Evolutionary conservation across 2,888 invertebrate genomes (phyloP).

Genomic region (Conomelus anceps): DNA sequence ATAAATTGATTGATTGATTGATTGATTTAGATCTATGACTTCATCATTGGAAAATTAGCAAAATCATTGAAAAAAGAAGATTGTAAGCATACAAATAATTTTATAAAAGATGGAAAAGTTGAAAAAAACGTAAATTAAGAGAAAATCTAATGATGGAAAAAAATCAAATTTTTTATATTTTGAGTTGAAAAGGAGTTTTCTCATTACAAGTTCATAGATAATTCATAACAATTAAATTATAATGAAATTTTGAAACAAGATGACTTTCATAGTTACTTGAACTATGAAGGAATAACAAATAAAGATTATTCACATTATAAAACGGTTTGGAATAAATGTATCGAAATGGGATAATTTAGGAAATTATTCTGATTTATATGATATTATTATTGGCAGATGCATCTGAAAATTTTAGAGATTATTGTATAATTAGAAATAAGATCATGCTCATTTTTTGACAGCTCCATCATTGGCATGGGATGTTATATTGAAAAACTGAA

Average conservation of each 20-base stretch:
- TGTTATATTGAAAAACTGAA: slow-evolving; percentile 33
- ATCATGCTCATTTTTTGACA: slow-evolving; percentile 25
- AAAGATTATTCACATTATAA: background rate
- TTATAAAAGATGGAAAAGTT: background rate
- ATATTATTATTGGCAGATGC: background rate
- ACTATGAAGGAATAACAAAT: background rate
- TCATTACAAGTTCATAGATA: slow-evolving; percentile 5
- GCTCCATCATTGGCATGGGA: slow-evolving; percentile 37
- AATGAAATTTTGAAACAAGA: background rate
- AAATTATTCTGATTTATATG: too few species aligned
- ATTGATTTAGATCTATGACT: background rate
- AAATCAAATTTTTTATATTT: slow-evolving; percentile 27
- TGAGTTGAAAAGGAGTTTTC: slow-evolving; percentile 10
- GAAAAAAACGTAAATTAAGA: background rate
- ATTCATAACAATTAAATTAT: background rate
- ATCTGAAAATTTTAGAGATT: too few species aligned
- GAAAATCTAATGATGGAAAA: background rate
- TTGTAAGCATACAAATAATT: background rate
- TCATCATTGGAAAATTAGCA: background rate
- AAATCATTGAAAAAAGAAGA: background rate
- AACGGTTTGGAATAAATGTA: slow-evolving; percentile 4
- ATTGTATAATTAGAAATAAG: background rate
- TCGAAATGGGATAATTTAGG: background rate
- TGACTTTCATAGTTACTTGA: background rate
- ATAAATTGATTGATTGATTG: too few species aligned